These are phyloP conservation scores for Esox lucius DNA, from an alignment of 2,797 vertebrate genomes.

Conservation along the genomic window DNA sequence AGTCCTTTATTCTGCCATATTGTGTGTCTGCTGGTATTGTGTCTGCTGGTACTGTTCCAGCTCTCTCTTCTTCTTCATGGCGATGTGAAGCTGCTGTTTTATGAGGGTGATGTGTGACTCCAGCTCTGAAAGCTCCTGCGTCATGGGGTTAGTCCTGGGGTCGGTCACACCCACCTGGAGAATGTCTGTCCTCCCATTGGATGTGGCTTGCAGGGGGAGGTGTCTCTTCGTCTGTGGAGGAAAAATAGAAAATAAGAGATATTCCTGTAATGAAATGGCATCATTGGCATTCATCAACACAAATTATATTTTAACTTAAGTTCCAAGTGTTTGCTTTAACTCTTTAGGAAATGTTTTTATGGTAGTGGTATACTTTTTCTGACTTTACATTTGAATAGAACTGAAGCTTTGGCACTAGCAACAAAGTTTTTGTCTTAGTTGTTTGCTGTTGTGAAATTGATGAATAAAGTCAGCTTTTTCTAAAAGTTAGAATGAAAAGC, in stretches of 20 bases:
- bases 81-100: constrained; percentile 91
- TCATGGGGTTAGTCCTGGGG: constrained; percentile 72
- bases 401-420: too few relatives aligned
- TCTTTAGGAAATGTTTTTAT: too few relatives aligned
- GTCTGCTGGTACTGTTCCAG: constrained; percentile 86
- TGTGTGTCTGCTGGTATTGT: constrained; percentile 76
- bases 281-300: too few relatives aligned
- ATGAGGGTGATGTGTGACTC: constrained; percentile 92
- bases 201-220: constrained; percentile 75
- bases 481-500: too few relatives aligned
- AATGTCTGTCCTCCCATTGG: constrained; percentile 89
- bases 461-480: too few relatives aligned
- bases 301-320: too few relatives aligned
- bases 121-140: constrained; percentile 89
- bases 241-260: constrained; percentile 18
- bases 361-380: too few relatives aligned
- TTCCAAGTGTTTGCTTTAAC: too few relatives aligned
- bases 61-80: constrained; percentile 91
- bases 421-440: too few relatives aligned
- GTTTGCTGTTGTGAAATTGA: too few relatives aligned
- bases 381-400: too few relatives aligned
- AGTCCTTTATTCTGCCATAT: constrained; percentile 42
- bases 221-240: constrained; percentile 77
- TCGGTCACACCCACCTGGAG: constrained; percentile 47
- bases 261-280: background rate